Conservation (phyloP, 2,888 invertebrate genomes). For the Euphydryas editha region DNA sequence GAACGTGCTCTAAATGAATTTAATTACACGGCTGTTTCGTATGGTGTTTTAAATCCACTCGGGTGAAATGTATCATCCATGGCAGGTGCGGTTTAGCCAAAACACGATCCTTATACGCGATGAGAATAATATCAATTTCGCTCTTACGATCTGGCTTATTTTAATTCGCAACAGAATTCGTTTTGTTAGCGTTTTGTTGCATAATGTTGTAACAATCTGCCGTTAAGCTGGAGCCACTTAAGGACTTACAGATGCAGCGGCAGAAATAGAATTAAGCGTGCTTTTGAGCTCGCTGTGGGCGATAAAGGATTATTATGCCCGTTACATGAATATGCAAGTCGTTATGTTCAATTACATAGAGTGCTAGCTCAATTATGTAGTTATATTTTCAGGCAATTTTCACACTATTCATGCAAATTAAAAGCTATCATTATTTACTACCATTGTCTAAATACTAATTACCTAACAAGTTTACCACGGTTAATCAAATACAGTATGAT, state of each 20-base stretch:
- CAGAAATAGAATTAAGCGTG: conserved; percentile 53
- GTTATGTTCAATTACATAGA: conserved; percentile 73
- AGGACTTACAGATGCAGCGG: conserved; percentile 43
- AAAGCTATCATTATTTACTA: neutral
- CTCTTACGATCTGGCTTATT: conserved; percentile 28
- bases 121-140: conserved; percentile 53
- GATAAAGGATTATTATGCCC: conserved; percentile 52
- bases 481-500: neutral
- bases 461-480: neutral
- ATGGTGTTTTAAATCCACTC: conserved; percentile 68
- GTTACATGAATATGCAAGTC: conserved; percentile 73
- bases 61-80: conserved; percentile 60
- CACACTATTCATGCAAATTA: conserved; percentile 6
- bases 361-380: conserved; percentile 43
- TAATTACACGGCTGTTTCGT: conserved; percentile 72
- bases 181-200: conserved; percentile 31
- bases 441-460: neutral
- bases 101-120: conserved; percentile 55
- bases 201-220: conserved; percentile 42
- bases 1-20: conserved; percentile 80
- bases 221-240: conserved; percentile 49
- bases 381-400: conserved; percentile 30
- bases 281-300: conserved; percentile 45
- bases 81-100: conserved; percentile 59
- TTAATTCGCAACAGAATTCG: conserved; percentile 23